Conservation (phyloP, 1,140 invertebrate species). For the Mya arenaria region DNA sequence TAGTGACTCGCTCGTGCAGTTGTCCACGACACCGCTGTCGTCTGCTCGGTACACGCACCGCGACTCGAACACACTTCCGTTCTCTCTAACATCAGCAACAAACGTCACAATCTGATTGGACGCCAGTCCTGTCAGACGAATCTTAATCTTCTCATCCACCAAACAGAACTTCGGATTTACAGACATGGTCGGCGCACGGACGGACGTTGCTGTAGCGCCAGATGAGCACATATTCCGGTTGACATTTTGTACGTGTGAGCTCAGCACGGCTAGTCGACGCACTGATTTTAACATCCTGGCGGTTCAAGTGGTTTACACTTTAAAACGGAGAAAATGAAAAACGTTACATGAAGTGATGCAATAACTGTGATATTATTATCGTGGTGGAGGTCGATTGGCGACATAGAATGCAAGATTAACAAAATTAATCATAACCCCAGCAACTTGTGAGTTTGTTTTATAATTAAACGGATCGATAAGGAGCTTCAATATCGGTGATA, state of each 20-base stretch:
- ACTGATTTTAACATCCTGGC: neutral
- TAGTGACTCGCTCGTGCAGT: neutral
- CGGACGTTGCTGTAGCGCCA: neutral
- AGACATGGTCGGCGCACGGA: too few relatives aligned
- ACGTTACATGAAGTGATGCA: too few relatives aligned
- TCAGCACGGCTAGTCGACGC: slow-evolving; percentile 1
- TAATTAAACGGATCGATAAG: too few relatives aligned
- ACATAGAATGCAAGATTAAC: too few relatives aligned
- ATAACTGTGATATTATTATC: too few relatives aligned
- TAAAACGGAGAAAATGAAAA: too few relatives aligned
- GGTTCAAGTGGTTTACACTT: too few relatives aligned
- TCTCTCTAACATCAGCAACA: slow-evolving; percentile 8
- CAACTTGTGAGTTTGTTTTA: too few relatives aligned
- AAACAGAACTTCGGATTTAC: slow-evolving; percentile 19
- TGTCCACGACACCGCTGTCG: slow-evolving; percentile 2
- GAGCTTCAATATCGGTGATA: too few relatives aligned
- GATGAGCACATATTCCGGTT: neutral
- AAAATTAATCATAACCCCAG: too few relatives aligned
- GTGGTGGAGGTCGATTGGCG: too few relatives aligned
- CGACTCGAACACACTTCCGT: slow-evolving; percentile 19
- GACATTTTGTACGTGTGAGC: neutral
- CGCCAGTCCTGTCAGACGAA: slow-evolving; percentile 2
- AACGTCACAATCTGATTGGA: slow-evolving; percentile 14
- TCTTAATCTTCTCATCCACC: slow-evolving; percentile 15
- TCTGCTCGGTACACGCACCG: slow-evolving; percentile 14